A percentile compares a stretch with the other conserved stretches of the same genome.
Conservation (phyloP, 2,888 invertebrate genomes). For the Leucania comma region DNA sequence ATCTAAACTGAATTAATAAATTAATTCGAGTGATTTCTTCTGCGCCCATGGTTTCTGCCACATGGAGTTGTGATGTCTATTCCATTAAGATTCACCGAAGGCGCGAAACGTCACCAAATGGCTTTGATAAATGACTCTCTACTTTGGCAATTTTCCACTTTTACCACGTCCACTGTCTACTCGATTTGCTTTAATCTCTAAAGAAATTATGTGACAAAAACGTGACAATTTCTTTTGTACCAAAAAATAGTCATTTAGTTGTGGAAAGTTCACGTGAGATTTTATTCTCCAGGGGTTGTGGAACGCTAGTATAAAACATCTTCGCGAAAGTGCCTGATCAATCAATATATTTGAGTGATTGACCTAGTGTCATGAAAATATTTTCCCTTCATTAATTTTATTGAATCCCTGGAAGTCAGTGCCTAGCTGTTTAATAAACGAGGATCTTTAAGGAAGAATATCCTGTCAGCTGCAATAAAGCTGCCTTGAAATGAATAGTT, state of each 20-base stretch:
- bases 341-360: slow-evolving; percentile 56
- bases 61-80: slow-evolving; percentile 69
- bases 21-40: slow-evolving; percentile 46
- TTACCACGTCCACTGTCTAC: slow-evolving; percentile 72
- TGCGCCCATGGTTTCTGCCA: slow-evolving; percentile 55
- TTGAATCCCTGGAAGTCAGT: slow-evolving; percentile 52
- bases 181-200: slow-evolving; percentile 75
- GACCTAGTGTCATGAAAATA: slow-evolving; percentile 43
- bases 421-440: slow-evolving; percentile 44
- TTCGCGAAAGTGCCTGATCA: slow-evolving; percentile 43
- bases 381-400: slow-evolving; percentile 54
- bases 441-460: slow-evolving; percentile 22
- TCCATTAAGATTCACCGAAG: slow-evolving; percentile 78
- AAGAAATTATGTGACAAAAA: slow-evolving; percentile 69
- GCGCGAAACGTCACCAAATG: slow-evolving; percentile 78
- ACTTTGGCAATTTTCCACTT: slow-evolving; percentile 83
- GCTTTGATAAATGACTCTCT: slow-evolving; percentile 81
- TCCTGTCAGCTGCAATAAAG: slow-evolving; percentile 34
- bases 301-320: slow-evolving; percentile 33
- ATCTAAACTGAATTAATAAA: slow-evolving; percentile 20
- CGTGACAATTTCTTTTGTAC: slow-evolving; percentile 60
- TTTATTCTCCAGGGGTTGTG: slow-evolving; percentile 25
- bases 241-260: slow-evolving; percentile 38
- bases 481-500: slow-evolving; percentile 32
- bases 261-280: slow-evolving; percentile 43